Percentiles rank a stretch among this genome's conserved stretches.
Evolutionary conservation across 2,797 vertebrate species (phyloP).

Genomic region (Columba guinea): DNA sequence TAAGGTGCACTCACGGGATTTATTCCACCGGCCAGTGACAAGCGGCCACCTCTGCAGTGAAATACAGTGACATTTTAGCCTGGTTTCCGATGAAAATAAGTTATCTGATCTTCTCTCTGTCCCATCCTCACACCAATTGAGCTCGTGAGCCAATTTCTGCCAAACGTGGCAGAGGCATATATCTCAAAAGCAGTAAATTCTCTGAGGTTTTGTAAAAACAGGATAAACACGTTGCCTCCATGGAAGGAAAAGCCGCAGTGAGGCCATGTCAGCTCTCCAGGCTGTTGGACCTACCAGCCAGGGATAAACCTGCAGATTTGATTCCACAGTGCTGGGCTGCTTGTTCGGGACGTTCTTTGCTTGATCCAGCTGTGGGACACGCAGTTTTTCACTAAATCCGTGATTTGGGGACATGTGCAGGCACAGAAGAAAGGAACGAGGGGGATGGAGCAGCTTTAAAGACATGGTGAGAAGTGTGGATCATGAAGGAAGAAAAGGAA

Average conservation of each 20-base stretch:
- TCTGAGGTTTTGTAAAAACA: not conserved
- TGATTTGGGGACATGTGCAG: not conserved
- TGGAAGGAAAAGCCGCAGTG: not conserved
- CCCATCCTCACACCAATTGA: not conserved
- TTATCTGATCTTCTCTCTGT: not conserved
- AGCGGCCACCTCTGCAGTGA: not conserved
- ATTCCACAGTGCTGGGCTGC: not conserved
- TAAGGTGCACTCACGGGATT: not conserved
- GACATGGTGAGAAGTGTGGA: not conserved
- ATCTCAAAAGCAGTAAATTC: not conserved
- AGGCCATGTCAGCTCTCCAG: not conserved
- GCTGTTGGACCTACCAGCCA: not conserved
- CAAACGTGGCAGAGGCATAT: not conserved
- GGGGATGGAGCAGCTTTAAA: not conserved
- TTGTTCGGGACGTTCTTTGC: accelerated
- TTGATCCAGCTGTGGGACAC: not conserved
- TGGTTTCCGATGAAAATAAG: not conserved
- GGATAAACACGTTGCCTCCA: not conserved
- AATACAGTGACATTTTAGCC: not conserved
- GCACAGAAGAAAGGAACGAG: not conserved
- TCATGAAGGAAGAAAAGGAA: not conserved
- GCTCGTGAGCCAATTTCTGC: not conserved
- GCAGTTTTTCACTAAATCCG: not conserved
- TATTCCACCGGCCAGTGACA: not conserved
- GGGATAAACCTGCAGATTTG: not conserved